A percentile compares a stretch with the other conserved stretches of the same genome.
These are phyloP conservation scores for Cryptocheilus praepositus DNA, from an alignment of 2,888 invertebrate species.

Conservation along the genomic window DNA sequence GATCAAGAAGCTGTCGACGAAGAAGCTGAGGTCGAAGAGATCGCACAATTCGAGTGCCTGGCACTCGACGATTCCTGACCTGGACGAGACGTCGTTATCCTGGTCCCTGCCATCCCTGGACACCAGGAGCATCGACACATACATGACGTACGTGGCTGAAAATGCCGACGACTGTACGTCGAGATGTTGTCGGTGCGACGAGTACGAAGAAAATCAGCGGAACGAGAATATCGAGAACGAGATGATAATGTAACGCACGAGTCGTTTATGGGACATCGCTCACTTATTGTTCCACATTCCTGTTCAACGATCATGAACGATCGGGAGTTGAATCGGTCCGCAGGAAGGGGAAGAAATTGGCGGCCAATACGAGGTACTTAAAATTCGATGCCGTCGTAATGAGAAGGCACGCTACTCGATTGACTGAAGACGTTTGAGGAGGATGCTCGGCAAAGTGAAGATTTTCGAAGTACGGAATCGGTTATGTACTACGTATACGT, in stretches of 20 bases:
- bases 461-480: no score
- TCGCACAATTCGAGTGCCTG: slow-evolving; percentile 49
- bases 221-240: slow-evolving; percentile 73
- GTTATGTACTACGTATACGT: no score
- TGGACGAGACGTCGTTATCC: slow-evolving; percentile 62
- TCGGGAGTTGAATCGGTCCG: no score
- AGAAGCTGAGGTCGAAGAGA: slow-evolving; percentile 59
- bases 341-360: no score
- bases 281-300: background rate
- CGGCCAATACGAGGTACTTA: no score
- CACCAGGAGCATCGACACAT: slow-evolving; percentile 69
- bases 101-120: slow-evolving; percentile 68
- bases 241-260: slow-evolving; percentile 66
- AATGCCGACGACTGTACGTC: slow-evolving; percentile 60
- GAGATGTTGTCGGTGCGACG: slow-evolving; percentile 67
- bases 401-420: no score
- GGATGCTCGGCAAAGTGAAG: no score
- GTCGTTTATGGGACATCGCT: background rate
- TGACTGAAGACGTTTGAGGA: no score
- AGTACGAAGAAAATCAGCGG: slow-evolving; percentile 69
- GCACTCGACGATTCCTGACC: slow-evolving; percentile 55
- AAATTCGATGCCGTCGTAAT: no score
- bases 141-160: slow-evolving; percentile 66
- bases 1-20: slow-evolving; percentile 69
- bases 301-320: slow-evolving; percentile 7